Evolutionary conservation across 2,797 vertebrate genomes (phyloP), one percentile per base, ranked within the genome.

Genomic region (Halcyon smyrnensis): DNA sequence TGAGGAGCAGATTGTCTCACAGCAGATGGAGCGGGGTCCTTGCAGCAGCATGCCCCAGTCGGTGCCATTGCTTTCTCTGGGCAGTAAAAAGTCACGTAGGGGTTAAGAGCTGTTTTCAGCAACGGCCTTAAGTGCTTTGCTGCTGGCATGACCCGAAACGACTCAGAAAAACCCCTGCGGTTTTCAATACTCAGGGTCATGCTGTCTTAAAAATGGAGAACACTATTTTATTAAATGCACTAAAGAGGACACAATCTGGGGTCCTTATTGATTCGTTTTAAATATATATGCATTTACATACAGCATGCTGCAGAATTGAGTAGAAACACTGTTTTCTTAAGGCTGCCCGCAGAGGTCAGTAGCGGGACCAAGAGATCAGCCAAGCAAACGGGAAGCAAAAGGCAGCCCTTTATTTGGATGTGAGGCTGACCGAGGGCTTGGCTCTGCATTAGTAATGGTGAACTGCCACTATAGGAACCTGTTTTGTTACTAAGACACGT

Each of bases 401-500:
- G 7, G 48, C 78, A 87, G 75, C 36, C 51, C 75, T 92, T 84
- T 79, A 79, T 92, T 88, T 90, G 69, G 82, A 65, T 74, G 59
- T 81, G 69, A 70, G 76, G 54, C 87, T 87, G 75, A 60, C 51
- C 68, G 59, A 81, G 76, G 62, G 76, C 69, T 93, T 94, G 89
- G 69, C 50, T 48, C 36, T 48, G 65, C 62, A 62, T 89, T 95
- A 81, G 73, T 80, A 69, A 90, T 0, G 20, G 75, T 69, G 81
- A 59, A 41, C 76, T 75, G 65, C 91, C 10, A 25, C 79, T 67
- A 81, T 82, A 91, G 59, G 63, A 81, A 46, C 82, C 82, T 91
- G 54, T 46, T 93, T 92, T 95, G 78, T 94, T 94, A 57, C 78
- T 84, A 28, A 90, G 65, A 39, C 84, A 73, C 3, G 17, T 77